phyloP scores from a whole-genome alignment of 2,888 invertebrate species.

The Hypsopygia costalis region DNA sequence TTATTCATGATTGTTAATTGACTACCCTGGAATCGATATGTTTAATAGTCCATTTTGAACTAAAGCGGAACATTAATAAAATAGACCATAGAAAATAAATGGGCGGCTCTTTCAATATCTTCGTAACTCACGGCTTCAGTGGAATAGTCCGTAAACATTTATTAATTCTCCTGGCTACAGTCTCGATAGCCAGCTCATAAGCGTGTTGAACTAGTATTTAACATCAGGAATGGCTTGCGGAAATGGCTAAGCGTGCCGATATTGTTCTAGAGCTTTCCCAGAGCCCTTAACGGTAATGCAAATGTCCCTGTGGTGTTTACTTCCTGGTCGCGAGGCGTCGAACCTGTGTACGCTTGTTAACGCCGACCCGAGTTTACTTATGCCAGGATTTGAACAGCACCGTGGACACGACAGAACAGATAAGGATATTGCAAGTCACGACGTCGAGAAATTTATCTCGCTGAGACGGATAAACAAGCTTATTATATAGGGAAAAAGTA shows the following conservation, averaged over 20 bases:
- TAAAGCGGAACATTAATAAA: slow-evolving; percentile 9
- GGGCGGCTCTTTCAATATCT: neutral
- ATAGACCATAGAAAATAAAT: neutral
- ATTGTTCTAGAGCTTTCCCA: slow-evolving; percentile 59
- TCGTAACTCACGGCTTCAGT: neutral
- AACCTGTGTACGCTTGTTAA: slow-evolving; percentile 54
- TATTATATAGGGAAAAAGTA: slow-evolving; percentile 2
- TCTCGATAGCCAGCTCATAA: neutral
- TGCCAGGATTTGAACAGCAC: slow-evolving; percentile 47
- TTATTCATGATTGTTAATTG: neutral
- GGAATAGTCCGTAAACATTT: neutral
- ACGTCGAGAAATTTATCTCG: slow-evolving; percentile 51
- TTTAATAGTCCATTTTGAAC: neutral
- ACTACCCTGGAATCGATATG: neutral
- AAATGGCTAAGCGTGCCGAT: slow-evolving; percentile 43
- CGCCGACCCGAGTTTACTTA: slow-evolving; percentile 48
- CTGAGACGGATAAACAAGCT: slow-evolving; percentile 17
- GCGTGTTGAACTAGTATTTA: slow-evolving; percentile 28
- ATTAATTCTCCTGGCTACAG: neutral
- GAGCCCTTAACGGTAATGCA: slow-evolving; percentile 67
- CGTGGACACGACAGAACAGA: slow-evolving; percentile 57
- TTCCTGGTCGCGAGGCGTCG: slow-evolving; percentile 57
- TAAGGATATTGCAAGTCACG: slow-evolving; percentile 65
- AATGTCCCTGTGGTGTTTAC: slow-evolving; percentile 47
- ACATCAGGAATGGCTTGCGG: slow-evolving; percentile 37